Conservation (phyloP, 2,113 vertebrate species). For the Excalfactoria chinensis region DNA sequence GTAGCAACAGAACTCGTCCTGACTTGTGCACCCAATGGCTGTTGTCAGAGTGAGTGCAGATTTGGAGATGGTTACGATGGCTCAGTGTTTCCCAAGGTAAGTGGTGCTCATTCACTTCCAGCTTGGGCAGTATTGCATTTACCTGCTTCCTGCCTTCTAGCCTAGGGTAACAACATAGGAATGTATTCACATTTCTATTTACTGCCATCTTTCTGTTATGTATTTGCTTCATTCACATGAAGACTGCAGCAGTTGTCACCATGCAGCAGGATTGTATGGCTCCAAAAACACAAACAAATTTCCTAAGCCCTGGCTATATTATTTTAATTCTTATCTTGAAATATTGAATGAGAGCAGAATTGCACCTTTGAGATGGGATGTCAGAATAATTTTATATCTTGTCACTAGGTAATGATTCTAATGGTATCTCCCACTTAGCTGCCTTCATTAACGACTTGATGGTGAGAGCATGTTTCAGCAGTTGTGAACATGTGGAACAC, state of each 20-base stretch:
- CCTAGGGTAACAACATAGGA: neutral
- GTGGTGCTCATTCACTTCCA: neutral
- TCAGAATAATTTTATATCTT: conserved; percentile 48
- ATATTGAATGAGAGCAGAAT: neutral
- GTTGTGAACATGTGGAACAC: neutral
- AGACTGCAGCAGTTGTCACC: neutral
- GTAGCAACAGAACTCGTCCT: neutral
- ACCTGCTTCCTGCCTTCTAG: neutral
- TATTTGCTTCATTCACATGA: neutral
- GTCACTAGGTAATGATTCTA: conserved; percentile 44
- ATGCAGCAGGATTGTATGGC: neutral
- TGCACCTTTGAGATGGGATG: neutral
- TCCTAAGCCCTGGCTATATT: neutral
- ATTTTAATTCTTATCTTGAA: conserved; percentile 14
- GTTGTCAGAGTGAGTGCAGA: neutral
- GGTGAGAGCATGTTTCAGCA: conserved; percentile 27
- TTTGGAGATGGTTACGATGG: neutral
- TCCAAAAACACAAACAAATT: conserved; percentile 36
- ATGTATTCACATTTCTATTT: neutral
- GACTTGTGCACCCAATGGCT: neutral
- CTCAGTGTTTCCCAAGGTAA: neutral
- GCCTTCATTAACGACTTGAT: conserved; percentile 1
- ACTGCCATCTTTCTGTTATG: neutral
- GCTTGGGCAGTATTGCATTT: neutral
- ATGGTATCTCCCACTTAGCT: conserved; percentile 36